Evolutionary conservation across 1,140 invertebrate genomes (phyloP).

Genomic region (Drosophila mauritiana): DNA sequence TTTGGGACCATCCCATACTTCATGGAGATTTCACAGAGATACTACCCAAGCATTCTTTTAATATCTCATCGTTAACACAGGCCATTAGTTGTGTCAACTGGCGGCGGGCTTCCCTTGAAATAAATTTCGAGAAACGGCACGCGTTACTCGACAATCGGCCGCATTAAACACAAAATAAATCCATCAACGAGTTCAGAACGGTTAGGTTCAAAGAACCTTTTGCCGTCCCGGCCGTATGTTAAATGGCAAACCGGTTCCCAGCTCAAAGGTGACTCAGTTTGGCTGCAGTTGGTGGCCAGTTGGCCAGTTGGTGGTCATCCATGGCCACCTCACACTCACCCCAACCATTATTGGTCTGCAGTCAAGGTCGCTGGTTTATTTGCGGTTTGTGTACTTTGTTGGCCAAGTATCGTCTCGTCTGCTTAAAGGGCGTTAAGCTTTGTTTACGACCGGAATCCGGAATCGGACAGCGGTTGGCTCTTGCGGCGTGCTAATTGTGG

Average conservation of each 20-base stretch:
- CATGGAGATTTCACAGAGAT: constrained; percentile 23
- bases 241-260: constrained; percentile 45
- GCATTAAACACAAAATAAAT: constrained; percentile 70
- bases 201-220: constrained; percentile 69
- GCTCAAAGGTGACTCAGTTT: constrained; percentile 36
- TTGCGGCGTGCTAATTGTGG: constrained; percentile 68
- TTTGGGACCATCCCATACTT: constrained; percentile 10
- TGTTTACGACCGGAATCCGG: constrained; percentile 52
- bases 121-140: constrained; percentile 57
- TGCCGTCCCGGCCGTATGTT: constrained; percentile 37
- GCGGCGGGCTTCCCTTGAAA: constrained; percentile 9
- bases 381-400: constrained; percentile 65
- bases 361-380: constrained; percentile 68
- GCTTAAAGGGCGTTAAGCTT: constrained; percentile 59
- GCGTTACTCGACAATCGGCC: constrained; percentile 52
- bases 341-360: constrained; percentile 27
- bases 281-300: constrained; percentile 34
- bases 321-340: not conserved
- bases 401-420: constrained; percentile 31
- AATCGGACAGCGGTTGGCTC: constrained; percentile 9
- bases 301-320: constrained; percentile 18
- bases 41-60: constrained; percentile 11
- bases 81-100: constrained; percentile 49
- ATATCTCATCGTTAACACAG: constrained; percentile 53
- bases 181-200: constrained; percentile 51